A percentile compares a stretch with the other conserved stretches of the same genome.
Evolutionary conservation across 2,888 invertebrate species (phyloP).

Genomic region (Calephelis perditalis): DNA sequence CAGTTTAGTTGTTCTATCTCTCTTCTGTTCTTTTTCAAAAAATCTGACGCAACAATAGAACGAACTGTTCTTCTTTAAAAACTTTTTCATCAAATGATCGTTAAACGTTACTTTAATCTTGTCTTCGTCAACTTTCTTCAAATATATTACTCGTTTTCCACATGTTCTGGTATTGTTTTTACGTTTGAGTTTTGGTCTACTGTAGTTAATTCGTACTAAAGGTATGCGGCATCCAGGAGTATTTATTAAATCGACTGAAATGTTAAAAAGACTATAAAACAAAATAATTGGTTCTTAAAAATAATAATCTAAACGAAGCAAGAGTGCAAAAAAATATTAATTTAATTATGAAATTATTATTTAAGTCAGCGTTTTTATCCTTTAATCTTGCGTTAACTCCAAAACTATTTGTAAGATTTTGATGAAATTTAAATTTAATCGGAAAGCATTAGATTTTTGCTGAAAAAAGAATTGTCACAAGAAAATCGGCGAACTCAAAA

Average conservation of each 20-base stretch:
- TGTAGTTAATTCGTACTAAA: conserved; percentile 40
- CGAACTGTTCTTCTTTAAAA: conserved; percentile 37
- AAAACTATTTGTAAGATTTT: no score
- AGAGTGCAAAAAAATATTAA: no score
- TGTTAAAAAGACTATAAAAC: background rate
- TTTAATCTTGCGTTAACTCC: no score
- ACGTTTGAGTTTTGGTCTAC: conserved; percentile 27
- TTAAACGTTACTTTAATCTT: conserved; percentile 47
- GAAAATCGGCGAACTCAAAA: no score
- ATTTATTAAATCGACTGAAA: conserved; percentile 43
- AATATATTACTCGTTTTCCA: conserved; percentile 50
- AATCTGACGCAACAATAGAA: conserved; percentile 57
- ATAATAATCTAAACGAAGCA: background rate
- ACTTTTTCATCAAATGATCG: conserved; percentile 39
- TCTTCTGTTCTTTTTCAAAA: conserved; percentile 20
- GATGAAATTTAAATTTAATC: no score
- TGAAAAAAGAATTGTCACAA: no score
- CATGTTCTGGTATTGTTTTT: conserved; percentile 34
- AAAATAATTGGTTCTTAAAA: background rate
- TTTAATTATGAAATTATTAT: no score
- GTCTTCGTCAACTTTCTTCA: conserved; percentile 42
- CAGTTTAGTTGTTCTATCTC: conserved; percentile 18
- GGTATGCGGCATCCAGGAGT: conserved; percentile 61
- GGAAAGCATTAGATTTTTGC: no score
- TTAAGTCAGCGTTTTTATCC: no score